These are phyloP conservation scores for Magallana nippona DNA, from an alignment of 2,888 invertebrate species.

Conservation along the genomic window DNA sequence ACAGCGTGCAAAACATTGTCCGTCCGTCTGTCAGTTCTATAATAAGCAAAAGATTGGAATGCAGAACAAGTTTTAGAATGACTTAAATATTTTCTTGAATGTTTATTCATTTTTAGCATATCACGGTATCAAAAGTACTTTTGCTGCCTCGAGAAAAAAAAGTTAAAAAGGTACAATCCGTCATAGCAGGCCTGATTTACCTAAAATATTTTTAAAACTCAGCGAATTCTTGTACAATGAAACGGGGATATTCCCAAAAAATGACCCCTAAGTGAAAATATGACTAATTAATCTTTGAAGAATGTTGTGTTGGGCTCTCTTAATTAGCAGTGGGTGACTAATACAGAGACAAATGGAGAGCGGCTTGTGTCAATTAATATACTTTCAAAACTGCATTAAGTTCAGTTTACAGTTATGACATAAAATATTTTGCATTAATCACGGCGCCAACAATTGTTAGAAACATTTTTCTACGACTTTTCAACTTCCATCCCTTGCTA, in stretches of 20 bases:
- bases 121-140: too few species aligned
- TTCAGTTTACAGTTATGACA: conserved; percentile 26
- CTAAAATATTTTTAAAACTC: not conserved
- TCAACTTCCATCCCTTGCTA: not conserved
- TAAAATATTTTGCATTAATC: conserved; percentile 28
- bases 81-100: not conserved
- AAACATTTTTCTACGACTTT: conserved; percentile 9
- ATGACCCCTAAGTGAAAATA: conserved; percentile 16
- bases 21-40: not conserved
- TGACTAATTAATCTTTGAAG: conserved; percentile 15
- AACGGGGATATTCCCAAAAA: not conserved
- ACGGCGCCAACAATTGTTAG: conserved; percentile 11
- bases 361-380: not conserved
- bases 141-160: too few species aligned
- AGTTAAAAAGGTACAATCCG: too few species aligned
- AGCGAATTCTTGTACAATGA: not conserved
- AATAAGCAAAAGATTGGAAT: not conserved
- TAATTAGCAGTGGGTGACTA: conserved; percentile 18
- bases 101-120: too few species aligned
- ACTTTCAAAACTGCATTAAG: conserved; percentile 23
- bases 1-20: not conserved
- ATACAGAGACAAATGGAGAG: not conserved
- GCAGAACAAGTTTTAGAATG: not conserved
- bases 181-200: not conserved
- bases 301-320: conserved; percentile 6